Evolutionary conservation across 2,113 vertebrate species (phyloP).

Genomic region (Hydrochoerus hydrochaeris): DNA sequence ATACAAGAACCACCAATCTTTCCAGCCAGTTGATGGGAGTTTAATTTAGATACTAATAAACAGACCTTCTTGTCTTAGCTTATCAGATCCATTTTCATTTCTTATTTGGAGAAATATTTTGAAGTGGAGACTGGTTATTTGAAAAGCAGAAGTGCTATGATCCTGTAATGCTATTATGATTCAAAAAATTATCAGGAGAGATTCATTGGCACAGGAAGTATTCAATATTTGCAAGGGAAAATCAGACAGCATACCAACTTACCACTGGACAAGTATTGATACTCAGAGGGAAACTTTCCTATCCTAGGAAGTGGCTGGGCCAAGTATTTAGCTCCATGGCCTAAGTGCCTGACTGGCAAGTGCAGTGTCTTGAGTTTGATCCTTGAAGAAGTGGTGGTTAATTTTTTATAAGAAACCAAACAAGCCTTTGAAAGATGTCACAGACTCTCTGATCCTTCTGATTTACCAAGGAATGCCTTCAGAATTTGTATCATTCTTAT

Average conservation of each 20-base stretch:
- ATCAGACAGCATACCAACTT: slow-evolving; percentile 97
- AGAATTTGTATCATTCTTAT: slow-evolving; percentile 97
- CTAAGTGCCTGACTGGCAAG: too few relatives aligned
- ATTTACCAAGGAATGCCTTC: slow-evolving; percentile 98
- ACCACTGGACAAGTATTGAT: slow-evolving; percentile 95
- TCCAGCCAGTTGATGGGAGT: slow-evolving; percentile 96
- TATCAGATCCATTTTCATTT: slow-evolving; percentile 98
- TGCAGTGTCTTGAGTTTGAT: too few relatives aligned
- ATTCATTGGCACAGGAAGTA: slow-evolving; percentile 95
- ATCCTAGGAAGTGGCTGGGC: slow-evolving; percentile 89
- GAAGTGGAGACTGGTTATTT: slow-evolving; percentile 97
- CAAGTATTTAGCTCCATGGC: too few relatives aligned
- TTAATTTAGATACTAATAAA: slow-evolving; percentile 99
- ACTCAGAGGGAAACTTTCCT: slow-evolving; percentile 98
- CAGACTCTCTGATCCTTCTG: slow-evolving; percentile 96
- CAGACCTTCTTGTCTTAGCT: slow-evolving; percentile 99
- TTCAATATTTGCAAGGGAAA: slow-evolving; percentile 98
- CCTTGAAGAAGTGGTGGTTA: slow-evolving; percentile 91
- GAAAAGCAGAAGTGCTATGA: slow-evolving; percentile 94
- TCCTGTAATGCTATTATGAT: slow-evolving; percentile 98
- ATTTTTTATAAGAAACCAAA: slow-evolving; percentile 97
- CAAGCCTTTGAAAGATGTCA: slow-evolving; percentile 99
- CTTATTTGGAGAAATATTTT: slow-evolving; percentile 99
- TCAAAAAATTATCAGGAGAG: slow-evolving; percentile 99
- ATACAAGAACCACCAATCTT: slow-evolving; percentile 95